Evolutionary conservation across 2,113 vertebrate species (phyloP), one percentile per base, ranked within the genome.

Genomic region (Catharus minimus): DNA sequence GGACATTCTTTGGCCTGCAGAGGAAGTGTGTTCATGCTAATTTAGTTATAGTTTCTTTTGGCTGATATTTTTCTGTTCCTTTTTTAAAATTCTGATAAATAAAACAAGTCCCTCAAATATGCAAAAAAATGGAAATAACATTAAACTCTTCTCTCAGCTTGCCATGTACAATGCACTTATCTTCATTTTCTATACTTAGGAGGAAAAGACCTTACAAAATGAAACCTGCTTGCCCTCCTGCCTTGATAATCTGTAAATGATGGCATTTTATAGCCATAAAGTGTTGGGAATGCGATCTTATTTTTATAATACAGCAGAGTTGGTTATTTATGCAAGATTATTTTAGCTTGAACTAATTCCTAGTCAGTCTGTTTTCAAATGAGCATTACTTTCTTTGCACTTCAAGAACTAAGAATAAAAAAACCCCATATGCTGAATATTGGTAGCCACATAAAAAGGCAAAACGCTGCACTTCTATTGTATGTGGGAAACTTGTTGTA

Each of bases 231-330:
- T 50, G 23, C 85, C 39, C 23, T 91, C 62, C 78, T 88, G 73
- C 38, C 50, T 93, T 68, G 57, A 46, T 76, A 80, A 72, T 87
- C 64, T 89, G 71, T 47, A 89, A 68, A 92, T 73, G 19, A 92
- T 88, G 64, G 46, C 69, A 69, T 85, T 87, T 95, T 80, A 52
- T 66, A 76, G 84, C 64, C 15, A 44, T 58, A n/a, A 87, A 69
- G 9, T 76, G n/a, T 69, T 82, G 75, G 39, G 91, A 85, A 65
- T 5, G 0, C 15, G 41, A 28, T 62, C 64, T 91, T 84, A 49
- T 56, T 91, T 85, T 91, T 75, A 39, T 71, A 73, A 47, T 38
- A 16, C 23, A 72, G 5, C 24, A 30, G 80, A 76, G 17, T 76
- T 86, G 62, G 27, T 76, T 13, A 68, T 87, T 93, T 84, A 79